A percentile compares a stretch with the other conserved stretches of the same genome.
Evolutionary conservation across 2,888 invertebrate genomes (phyloP).

Genomic region (Volucella zonaria): DNA sequence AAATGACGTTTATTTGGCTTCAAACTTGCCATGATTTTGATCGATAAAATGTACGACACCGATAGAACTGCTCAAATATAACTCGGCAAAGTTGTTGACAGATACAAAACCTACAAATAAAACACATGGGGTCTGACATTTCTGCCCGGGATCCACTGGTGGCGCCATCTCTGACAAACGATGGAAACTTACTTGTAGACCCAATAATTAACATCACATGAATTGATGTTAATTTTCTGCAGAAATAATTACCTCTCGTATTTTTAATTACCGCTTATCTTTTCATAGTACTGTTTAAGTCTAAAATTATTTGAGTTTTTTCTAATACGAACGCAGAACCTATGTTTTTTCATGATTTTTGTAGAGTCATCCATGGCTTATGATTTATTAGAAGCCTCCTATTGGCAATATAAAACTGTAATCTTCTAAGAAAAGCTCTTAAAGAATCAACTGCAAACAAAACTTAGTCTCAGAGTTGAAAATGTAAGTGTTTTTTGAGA

Average conservation of each 20-base stretch:
- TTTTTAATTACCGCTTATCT: too few species aligned
- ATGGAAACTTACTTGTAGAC: too few species aligned
- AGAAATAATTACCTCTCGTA: background rate
- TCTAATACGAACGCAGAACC: background rate
- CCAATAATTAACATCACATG: background rate
- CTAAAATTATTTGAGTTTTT: background rate
- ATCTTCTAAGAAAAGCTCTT: background rate
- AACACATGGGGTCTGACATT: too few species aligned
- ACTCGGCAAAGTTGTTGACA: too few species aligned
- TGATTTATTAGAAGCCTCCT: too few species aligned
- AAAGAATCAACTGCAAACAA: background rate
- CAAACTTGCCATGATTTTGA: too few species aligned
- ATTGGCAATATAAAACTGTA: background rate
- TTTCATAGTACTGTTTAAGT: background rate
- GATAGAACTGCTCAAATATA: too few species aligned
- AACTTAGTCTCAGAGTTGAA: conserved; percentile 3
- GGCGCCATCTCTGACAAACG: too few species aligned
- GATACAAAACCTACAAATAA: too few species aligned
- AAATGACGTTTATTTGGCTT: too few species aligned
- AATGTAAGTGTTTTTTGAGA: background rate
- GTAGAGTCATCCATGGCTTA: conserved; percentile 19
- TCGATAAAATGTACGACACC: too few species aligned
- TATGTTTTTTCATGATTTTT: conserved; percentile 7
- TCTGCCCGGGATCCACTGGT: too few species aligned
- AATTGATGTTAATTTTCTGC: background rate